Evolutionary conservation across 2,113 vertebrate genomes (phyloP).

Genomic region (Papio anubis): DNA sequence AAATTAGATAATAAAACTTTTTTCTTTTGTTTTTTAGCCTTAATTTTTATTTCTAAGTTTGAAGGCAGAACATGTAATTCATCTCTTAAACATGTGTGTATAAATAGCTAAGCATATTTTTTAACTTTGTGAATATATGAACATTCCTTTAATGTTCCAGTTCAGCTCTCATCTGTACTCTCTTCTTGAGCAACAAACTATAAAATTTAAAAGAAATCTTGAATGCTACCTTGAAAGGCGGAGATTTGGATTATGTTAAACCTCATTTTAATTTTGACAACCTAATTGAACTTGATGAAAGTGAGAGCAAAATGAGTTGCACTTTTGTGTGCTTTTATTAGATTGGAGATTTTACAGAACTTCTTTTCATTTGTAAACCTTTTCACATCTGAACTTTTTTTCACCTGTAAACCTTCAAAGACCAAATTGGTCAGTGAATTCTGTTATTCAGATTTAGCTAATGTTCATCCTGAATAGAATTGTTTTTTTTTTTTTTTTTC

Average conservation of each 20-base stretch:
- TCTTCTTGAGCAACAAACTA: not conserved
- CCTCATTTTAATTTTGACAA: conserved; percentile 68
- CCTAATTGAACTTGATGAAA: conserved; percentile 64
- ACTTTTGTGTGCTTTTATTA: conserved; percentile 53
- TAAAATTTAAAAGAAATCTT: conserved; percentile 45
- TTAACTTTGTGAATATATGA: not conserved
- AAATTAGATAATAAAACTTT: not conserved
- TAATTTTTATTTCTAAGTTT: conserved; percentile 19
- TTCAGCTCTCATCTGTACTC: not conserved
- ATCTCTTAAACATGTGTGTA: conserved; percentile 40
- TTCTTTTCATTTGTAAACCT: conserved; percentile 41
- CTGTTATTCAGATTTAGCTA: not conserved
- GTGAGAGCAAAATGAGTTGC: conserved; percentile 50
- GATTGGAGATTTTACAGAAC: not conserved
- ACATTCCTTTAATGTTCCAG: not conserved
- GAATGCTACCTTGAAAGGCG: conserved; percentile 34
- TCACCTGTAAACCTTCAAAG: conserved; percentile 36
- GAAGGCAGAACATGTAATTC: not conserved
- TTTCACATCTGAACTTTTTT: conserved; percentile 54
- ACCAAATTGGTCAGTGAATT: not conserved
- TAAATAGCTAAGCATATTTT: not conserved
- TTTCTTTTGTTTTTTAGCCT: not conserved
- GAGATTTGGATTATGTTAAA: conserved; percentile 55
- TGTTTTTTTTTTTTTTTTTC: not conserved
- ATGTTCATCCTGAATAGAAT: not conserved